phyloP scores from a whole-genome alignment of 2,888 invertebrate genomes.

The Scaptomyza reducta region DNA sequence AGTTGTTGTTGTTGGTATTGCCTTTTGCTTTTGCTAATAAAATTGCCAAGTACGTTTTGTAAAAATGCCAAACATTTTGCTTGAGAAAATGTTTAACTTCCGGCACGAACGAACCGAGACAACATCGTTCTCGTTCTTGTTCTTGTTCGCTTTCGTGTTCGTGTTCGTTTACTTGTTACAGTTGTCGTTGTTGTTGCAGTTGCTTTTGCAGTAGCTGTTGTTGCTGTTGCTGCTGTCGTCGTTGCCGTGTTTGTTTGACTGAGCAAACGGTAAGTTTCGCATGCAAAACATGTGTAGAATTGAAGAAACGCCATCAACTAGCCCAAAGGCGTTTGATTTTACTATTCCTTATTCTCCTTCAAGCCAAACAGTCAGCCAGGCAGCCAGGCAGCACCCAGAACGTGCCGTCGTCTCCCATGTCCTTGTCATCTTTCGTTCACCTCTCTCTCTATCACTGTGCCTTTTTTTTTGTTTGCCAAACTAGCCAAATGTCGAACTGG shows the following conservation, averaged over 20 bases:
- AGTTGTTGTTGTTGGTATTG: slow-evolving; percentile 3
- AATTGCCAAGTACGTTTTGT: slow-evolving; percentile 73
- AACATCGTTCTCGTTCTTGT: slow-evolving; percentile 14
- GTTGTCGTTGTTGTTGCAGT: background rate
- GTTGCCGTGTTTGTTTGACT: slow-evolving; percentile 40
- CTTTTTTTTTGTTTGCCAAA: background rate
- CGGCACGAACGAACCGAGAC: slow-evolving; percentile 50
- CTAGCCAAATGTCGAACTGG: slow-evolving; percentile 14
- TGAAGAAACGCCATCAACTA: slow-evolving; percentile 52
- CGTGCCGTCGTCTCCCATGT: slow-evolving; percentile 29
- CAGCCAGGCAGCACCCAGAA: slow-evolving; percentile 8
- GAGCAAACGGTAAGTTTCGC: slow-evolving; percentile 45
- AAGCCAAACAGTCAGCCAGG: background rate
- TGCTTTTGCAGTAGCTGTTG: slow-evolving; percentile 3
- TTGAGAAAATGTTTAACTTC: slow-evolving; percentile 68
- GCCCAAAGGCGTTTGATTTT: slow-evolving; percentile 42
- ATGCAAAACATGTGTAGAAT: slow-evolving; percentile 63
- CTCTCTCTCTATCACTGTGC: background rate
- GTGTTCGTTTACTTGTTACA: slow-evolving; percentile 9
- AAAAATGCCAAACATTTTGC: slow-evolving; percentile 71
- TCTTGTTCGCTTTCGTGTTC: slow-evolving; percentile 11
- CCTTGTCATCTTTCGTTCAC: background rate
- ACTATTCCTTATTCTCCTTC: slow-evolving; percentile 36
- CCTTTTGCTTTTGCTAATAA: slow-evolving; percentile 60
- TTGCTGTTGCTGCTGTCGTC: background rate